phyloP scores from a whole-genome alignment of 2,797 vertebrate species.

The Bucorvus abyssinicus region DNA sequence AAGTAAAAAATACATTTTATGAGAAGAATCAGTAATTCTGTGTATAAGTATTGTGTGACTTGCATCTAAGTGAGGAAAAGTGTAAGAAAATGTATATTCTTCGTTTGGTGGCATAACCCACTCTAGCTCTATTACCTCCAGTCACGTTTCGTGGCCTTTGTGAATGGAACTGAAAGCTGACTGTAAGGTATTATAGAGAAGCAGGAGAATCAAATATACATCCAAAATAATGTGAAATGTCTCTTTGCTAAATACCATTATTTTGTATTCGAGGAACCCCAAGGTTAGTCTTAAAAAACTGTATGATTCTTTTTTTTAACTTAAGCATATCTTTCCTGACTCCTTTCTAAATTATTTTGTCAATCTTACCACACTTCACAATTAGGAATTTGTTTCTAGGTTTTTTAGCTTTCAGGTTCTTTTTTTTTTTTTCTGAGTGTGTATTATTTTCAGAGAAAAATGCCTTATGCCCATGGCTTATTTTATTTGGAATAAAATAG shows the following conservation, averaged over 20 bases:
- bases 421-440: not conserved
- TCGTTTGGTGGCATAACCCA: not conserved
- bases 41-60: not conserved
- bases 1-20: not conserved
- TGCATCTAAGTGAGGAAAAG: not conserved
- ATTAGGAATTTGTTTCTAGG: not conserved
- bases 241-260: not conserved
- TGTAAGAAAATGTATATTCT: not conserved
- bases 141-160: not conserved
- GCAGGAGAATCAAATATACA: not conserved
- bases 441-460: not conserved
- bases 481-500: not conserved
- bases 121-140: not conserved
- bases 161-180: not conserved
- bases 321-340: not conserved
- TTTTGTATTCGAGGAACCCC: not conserved
- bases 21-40: not conserved
- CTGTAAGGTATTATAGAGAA: not conserved
- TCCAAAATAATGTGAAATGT: not conserved
- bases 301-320: not conserved
- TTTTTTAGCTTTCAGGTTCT: not conserved
- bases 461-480: not conserved
- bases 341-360: not conserved
- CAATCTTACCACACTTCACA: not conserved
- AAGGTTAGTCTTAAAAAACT: not conserved